Conservation (phyloP, 2,797 vertebrate species). For the Apogon talboti region DNA sequence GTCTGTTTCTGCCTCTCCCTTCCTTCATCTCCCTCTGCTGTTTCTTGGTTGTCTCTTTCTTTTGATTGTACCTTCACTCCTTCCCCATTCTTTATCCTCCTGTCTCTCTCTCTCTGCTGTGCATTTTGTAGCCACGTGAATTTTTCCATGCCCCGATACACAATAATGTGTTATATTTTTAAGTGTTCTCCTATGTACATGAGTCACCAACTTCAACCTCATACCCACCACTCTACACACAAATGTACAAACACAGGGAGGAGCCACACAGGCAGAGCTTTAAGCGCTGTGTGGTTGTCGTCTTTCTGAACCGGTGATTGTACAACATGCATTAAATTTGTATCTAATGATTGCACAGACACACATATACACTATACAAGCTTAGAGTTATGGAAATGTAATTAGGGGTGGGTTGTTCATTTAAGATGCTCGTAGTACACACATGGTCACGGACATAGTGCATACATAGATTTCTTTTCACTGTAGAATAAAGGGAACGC, state of each 20-base stretch:
- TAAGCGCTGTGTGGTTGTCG: slow-evolving; percentile 12
- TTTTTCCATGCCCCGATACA: slow-evolving; percentile 43
- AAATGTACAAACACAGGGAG: slow-evolving; percentile 13
- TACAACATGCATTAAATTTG: slow-evolving; percentile 11
- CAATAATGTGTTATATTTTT: slow-evolving; percentile 26
- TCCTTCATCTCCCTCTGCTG: neutral
- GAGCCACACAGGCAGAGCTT: slow-evolving; percentile 12
- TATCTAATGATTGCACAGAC: slow-evolving; percentile 8
- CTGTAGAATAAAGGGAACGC: slow-evolving; percentile 42
- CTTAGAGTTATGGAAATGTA: slow-evolving; percentile 24
- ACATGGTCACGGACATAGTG: slow-evolving; percentile 1
- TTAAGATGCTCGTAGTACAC: neutral
- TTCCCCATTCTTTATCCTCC: neutral
- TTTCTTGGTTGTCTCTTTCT: neutral
- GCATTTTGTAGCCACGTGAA: slow-evolving; percentile 18
- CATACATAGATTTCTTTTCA: slow-evolving; percentile 33
- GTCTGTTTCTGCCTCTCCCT: slow-evolving; percentile 18
- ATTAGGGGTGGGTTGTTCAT: slow-evolving; percentile 28
- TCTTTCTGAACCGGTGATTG: neutral
- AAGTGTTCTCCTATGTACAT: slow-evolving; percentile 18
- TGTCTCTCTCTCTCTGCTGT: neutral
- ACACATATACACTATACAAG: slow-evolving; percentile 35
- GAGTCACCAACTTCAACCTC: slow-evolving; percentile 26
- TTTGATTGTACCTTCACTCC: neutral
- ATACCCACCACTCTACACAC: neutral